Percentiles rank a stretch among this genome's conserved stretches.
phyloP scores from a whole-genome alignment of 2,797 vertebrate genomes.

The Tokudaia tokunoshimensis region DNA sequence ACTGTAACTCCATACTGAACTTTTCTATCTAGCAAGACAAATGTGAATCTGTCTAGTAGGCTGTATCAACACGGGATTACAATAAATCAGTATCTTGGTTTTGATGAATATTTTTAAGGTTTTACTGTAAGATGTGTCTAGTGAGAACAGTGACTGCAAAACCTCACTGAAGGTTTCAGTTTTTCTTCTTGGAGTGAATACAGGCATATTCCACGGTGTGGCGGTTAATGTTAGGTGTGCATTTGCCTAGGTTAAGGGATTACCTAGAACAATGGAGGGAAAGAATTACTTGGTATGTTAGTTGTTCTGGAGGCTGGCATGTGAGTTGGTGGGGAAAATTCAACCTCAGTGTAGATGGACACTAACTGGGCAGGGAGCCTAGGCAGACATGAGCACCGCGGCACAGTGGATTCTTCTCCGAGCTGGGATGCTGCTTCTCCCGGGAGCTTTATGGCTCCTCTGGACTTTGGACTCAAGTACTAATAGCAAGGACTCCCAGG shows the following conservation, averaged over 20 bases:
- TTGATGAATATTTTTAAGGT: neutral
- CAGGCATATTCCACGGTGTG: neutral
- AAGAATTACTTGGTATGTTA: neutral
- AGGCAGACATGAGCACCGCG: neutral
- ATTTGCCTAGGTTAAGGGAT: neutral
- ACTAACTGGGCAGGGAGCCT: neutral
- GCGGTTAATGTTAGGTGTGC: neutral
- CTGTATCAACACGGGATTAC: neutral
- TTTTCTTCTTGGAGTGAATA: neutral
- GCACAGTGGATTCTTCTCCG: neutral
- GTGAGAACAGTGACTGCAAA: neutral
- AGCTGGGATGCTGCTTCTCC: neutral
- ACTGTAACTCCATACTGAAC: neutral
- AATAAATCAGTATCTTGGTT: neutral
- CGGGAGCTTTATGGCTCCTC: neutral
- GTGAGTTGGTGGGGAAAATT: neutral
- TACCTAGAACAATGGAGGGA: neutral
- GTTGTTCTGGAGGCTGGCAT: neutral
- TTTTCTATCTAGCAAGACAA: neutral
- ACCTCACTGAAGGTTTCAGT: neutral
- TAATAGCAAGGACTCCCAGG: neutral
- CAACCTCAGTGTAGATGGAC: neutral
- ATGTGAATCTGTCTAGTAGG: neutral
- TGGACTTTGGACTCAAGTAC: neutral
- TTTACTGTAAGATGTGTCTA: slow-evolving; percentile 28